Evolutionary conservation across 2,113 vertebrate species (phyloP).

Genomic region (Hippopotamus amphibius): DNA sequence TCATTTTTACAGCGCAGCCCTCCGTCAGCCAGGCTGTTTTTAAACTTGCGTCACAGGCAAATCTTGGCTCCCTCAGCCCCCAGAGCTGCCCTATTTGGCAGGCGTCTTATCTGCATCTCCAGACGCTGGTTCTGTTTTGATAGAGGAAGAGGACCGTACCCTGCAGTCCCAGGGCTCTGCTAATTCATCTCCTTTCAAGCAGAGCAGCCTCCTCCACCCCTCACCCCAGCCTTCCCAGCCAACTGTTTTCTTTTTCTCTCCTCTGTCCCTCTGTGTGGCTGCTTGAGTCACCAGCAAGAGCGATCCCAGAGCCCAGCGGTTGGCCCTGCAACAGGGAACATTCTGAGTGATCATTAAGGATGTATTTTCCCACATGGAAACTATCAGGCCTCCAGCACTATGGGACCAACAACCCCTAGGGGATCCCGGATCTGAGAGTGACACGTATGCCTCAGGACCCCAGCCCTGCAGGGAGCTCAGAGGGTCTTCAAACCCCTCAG

Average conservation of each 20-base stretch:
- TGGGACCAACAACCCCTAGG: neutral
- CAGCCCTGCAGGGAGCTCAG: rapidly evolving
- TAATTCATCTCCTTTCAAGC: neutral
- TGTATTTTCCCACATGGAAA: neutral
- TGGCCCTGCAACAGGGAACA: rapidly evolving
- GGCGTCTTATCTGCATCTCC: neutral
- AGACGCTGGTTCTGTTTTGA: neutral
- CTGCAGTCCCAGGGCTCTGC: neutral
- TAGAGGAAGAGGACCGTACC: neutral
- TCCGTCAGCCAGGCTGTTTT: neutral
- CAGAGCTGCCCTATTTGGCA: neutral
- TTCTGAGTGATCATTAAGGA: neutral
- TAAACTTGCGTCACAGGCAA: neutral
- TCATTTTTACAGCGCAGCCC: neutral
- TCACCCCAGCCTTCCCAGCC: neutral
- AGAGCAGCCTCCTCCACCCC: neutral
- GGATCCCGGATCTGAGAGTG: neutral
- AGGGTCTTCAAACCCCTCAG: neutral
- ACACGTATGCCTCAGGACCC: neutral
- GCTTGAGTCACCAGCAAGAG: neutral
- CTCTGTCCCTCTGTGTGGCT: neutral
- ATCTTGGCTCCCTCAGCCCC: neutral
- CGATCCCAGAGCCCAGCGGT: neutral
- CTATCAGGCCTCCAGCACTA: neutral
- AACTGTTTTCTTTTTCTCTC: neutral